Evolutionary conservation across 1,140 invertebrate species (phyloP).

Genomic region (Lycorma delicatula): DNA sequence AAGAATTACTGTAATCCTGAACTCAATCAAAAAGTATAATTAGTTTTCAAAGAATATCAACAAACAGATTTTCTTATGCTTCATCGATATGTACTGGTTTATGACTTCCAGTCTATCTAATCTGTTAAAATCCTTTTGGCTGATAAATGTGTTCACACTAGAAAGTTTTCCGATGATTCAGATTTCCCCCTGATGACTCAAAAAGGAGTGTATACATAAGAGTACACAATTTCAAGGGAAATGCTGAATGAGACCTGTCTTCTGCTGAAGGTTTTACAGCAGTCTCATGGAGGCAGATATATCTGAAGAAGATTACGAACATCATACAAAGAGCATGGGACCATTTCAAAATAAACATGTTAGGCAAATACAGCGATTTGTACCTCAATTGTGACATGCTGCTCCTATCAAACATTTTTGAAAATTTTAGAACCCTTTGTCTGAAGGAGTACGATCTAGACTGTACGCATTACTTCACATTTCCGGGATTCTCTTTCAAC

Average conservation of each 20-base stretch:
- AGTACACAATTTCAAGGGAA: constrained; percentile 27
- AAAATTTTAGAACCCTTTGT: constrained; percentile 33
- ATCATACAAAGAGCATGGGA: constrained; percentile 37
- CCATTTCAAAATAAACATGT: constrained; percentile 33
- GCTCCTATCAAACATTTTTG: constrained; percentile 36
- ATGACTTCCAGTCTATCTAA: constrained; percentile 19
- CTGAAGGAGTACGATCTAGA: constrained; percentile 12
- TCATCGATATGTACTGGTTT: constrained; percentile 25
- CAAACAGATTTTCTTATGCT: constrained; percentile 17
- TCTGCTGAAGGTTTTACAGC: constrained; percentile 36
- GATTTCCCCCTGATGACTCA: too few species aligned
- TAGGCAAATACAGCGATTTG: constrained; percentile 38
- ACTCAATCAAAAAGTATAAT: constrained; percentile 3
- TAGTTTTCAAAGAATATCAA: neutral
- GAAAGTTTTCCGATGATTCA: neutral
- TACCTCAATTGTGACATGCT: constrained; percentile 40
- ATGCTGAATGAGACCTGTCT: constrained; percentile 31
- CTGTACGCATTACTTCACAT: constrained; percentile 7
- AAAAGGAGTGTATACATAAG: constrained; percentile 32
- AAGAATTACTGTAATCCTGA: neutral
- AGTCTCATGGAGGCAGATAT: constrained; percentile 32
- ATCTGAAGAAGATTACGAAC: constrained; percentile 35
- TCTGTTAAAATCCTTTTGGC: constrained; percentile 1
- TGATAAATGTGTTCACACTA: neutral
- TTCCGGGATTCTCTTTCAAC: constrained; percentile 5